Percentiles rank a stretch among this genome's conserved stretches.
These are phyloP conservation scores for Gnathonemus echidnorhynchus DNA, from an alignment of 2,113 vertebrate species.

Conservation along the genomic window DNA sequence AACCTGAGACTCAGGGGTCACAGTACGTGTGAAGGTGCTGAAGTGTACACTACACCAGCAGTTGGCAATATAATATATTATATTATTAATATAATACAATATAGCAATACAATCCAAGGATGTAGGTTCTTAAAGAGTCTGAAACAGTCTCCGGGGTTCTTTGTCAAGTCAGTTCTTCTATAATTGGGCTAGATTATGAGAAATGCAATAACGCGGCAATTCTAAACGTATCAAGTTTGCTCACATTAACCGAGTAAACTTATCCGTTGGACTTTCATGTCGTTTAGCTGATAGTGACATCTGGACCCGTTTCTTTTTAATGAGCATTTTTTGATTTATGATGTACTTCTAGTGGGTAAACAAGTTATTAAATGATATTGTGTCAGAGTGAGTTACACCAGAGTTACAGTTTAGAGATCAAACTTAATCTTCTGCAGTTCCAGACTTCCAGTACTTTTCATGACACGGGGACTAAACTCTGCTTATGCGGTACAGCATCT, in stretches of 20 bases:
- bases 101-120: not conserved
- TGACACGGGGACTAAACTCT: not conserved
- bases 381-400: not conserved
- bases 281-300: not conserved
- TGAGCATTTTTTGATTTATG: not conserved
- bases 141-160: not conserved
- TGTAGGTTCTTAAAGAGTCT: not conserved
- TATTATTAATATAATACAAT: too few species aligned
- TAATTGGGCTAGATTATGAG: not conserved
- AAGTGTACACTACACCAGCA: not conserved
- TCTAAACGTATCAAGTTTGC: not conserved
- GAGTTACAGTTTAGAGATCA: not conserved
- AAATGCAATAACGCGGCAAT: not conserved
- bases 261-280: not conserved
- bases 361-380: not conserved
- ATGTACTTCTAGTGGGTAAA: not conserved
- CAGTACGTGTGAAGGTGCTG: not conserved
- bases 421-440: not conserved
- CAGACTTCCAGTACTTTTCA: not conserved
- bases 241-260: slow-evolving; percentile 4
- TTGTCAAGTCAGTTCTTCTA: not conserved
- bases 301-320: not conserved
- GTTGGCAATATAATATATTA: not conserved
- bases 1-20: not conserved
- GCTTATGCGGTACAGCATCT: not conserved